A percentile compares a stretch with the other conserved stretches of the same genome.
Evolutionary conservation across 53 echinoderm and acorn worm species (phyloP).

Genomic region (Antedon mediterranea): DNA sequence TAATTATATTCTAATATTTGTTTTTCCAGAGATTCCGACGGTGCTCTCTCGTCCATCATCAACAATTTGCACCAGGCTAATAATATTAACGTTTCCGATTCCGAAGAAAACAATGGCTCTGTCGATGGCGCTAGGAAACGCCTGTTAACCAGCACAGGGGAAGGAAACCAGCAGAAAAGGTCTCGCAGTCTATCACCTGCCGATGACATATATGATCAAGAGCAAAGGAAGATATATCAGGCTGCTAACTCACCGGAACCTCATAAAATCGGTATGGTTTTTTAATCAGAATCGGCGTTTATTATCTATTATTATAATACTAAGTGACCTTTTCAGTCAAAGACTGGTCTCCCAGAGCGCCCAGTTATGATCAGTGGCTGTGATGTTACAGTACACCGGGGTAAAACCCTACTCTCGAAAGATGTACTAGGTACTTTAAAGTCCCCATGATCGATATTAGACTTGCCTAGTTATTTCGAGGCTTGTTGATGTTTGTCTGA

Average conservation of each 20-base stretch:
- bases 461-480: no score
- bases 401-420: no score
- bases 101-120: background rate
- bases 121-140: constrained; percentile 41
- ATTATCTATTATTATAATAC: no score
- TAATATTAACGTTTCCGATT: constrained; percentile 13
- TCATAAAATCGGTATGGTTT: constrained; percentile 64
- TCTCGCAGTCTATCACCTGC: constrained; percentile 61
- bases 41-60: constrained; percentile 26
- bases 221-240: constrained; percentile 84
- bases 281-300: no score
- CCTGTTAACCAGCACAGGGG: background rate
- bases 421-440: no score
- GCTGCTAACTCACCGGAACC: constrained; percentile 94
- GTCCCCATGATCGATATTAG: no score
- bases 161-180: constrained; percentile 18
- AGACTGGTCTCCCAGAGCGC: no score
- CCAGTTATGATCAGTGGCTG: no score
- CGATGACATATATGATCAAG: constrained; percentile 79
- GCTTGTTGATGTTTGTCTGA: no score
- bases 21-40: background rate
- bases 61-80: constrained; percentile 54
- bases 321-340: no score
- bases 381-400: no score
- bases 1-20: no score